A percentile compares a stretch with the other conserved stretches of the same genome.
phyloP scores from a whole-genome alignment of 2,797 vertebrate species.

The Pseudochaenichthys georgianus region DNA sequence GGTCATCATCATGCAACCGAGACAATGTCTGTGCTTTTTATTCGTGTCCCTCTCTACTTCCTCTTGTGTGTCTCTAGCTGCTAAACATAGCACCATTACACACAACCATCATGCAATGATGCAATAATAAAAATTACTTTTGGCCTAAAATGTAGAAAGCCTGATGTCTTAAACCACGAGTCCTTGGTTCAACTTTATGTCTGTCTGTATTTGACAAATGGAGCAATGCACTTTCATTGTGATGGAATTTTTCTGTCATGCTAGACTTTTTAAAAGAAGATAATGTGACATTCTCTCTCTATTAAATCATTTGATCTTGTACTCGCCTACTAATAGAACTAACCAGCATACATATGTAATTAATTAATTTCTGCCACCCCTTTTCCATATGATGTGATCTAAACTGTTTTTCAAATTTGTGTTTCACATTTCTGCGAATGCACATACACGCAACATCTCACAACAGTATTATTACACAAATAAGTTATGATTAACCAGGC shows the following conservation, averaged over 20 bases:
- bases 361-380: not conserved
- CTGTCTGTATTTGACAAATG: not conserved
- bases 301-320: not conserved
- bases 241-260: not conserved
- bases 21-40: not conserved
- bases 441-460: not conserved
- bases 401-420: not conserved
- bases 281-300: not conserved
- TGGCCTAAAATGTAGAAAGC: conserved; percentile 14
- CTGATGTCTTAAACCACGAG: not conserved
- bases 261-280: not conserved
- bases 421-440: not conserved
- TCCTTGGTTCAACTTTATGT: not conserved
- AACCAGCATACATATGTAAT: not conserved
- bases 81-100: conserved; percentile 28
- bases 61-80: conserved; percentile 12
- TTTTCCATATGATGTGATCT: not conserved
- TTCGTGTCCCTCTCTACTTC: conserved; percentile 23
- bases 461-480: not conserved
- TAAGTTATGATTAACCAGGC: not conserved
- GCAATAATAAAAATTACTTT: conserved; percentile 15
- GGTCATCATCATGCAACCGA: conserved; percentile 32
- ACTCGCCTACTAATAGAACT: not conserved
- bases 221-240: too few species aligned
- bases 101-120: conserved; percentile 21